These are phyloP conservation scores for Tapirus indicus DNA, from an alignment of 2,797 vertebrate genomes.

Conservation along the genomic window DNA sequence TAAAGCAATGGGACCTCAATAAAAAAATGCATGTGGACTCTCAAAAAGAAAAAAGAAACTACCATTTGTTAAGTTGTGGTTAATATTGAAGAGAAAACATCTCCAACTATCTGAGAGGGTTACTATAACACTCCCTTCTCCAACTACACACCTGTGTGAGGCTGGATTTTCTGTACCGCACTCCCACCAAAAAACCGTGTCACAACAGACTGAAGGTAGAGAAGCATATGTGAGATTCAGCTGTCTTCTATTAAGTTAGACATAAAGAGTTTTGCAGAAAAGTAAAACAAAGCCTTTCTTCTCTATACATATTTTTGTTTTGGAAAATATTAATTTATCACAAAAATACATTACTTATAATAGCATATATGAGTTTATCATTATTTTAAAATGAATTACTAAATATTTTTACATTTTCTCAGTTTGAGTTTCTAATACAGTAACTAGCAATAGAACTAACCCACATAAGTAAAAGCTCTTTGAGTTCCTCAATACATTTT, in stretches of 20 bases:
- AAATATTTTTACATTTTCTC: too few relatives aligned
- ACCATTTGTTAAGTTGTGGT: rapidly evolving
- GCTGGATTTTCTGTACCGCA: neutral
- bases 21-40: too few relatives aligned
- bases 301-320: neutral
- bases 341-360: neutral
- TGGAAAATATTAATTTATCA: neutral
- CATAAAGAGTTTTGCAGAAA: neutral
- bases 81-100: neutral
- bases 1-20: too few relatives aligned
- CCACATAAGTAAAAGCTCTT: neutral
- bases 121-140: neutral
- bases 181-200: too few relatives aligned
- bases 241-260: neutral
- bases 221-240: too few relatives aligned
- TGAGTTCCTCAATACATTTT: rapidly evolving
- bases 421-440: neutral
- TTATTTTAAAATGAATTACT: neutral
- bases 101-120: too few relatives aligned
- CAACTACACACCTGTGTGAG: rapidly evolving
- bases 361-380: rapidly evolving
- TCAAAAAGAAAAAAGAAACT: too few relatives aligned
- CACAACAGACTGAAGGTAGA: neutral
- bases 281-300: neutral
- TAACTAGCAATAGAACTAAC: neutral